Evolutionary conservation across 2,888 invertebrate genomes (phyloP), one percentile per base, ranked within the genome.

Genomic region (Oscheius sp.): DNA sequence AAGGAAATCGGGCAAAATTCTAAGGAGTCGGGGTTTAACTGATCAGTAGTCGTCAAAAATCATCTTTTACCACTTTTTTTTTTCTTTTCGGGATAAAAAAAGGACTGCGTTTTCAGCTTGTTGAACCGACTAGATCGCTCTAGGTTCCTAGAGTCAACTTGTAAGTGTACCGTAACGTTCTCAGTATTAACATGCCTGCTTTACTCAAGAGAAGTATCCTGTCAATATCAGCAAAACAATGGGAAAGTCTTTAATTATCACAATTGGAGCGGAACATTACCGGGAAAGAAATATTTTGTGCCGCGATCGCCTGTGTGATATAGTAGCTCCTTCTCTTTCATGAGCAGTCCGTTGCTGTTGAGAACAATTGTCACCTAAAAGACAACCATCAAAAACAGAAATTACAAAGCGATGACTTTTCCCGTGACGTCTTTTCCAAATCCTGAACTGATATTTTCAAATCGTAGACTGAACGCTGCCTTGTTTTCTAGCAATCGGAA

Each of bases 251-350:
- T 29, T 65, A n/a, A 33, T 33, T 50, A 55, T 68, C 42, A 68
- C 42, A 76, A 73, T 57, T 77, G 65, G 29, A 77, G 60, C 10
- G 80, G 76, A 33, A 73, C 75, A 59, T 75, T 59, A 42, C 83
- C 83, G 13, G 82, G 80, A 35, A 70, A 71, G 65, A 84, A 85
- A 53, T 72, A 74, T 68, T 85, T 80, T 29, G 79, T 73, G 5
- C 81, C 80, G 13, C 85, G 66, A 65, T 85, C 84, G 9, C 85
- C 81, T n/a, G 75, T 59, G 29, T 79, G 66, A 73, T 78, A 84
- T 48, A 85, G 82, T 9, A 78, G 35, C n/a, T 70, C 65, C 2
- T 51, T 60, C 33, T 47, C 42, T n/a, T 60, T 55, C 33, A 13
- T 32, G 7, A 60, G 32, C 7, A 77, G n/a, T 21, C 37, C 33